A percentile compares a stretch with the other conserved stretches of the same genome.
phyloP scores from a whole-genome alignment of 2,113 vertebrate genomes.

The Microtus pennsylvanicus region DNA sequence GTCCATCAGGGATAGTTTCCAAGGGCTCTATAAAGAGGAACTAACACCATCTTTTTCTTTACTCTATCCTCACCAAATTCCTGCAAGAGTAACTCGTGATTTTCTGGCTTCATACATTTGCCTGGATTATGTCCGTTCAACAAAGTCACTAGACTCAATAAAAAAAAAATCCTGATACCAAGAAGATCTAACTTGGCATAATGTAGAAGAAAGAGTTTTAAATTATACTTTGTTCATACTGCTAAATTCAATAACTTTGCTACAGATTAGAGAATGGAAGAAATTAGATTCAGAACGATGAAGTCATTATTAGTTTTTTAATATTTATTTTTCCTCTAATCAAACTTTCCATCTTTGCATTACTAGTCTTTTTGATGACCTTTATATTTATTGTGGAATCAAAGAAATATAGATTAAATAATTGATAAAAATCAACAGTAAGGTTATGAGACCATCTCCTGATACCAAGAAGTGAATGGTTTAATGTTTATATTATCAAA shows the following conservation, averaged over 20 bases:
- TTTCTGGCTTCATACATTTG: not conserved
- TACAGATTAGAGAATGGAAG: not conserved
- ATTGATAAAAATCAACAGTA: not conserved
- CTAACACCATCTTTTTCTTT: not conserved
- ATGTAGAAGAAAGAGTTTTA: not conserved
- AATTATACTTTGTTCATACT: not conserved
- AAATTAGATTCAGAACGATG: not conserved
- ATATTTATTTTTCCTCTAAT: conserved; percentile 27
- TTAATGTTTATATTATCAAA: not conserved
- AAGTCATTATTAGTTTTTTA: not conserved
- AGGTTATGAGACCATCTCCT: conserved; percentile 45
- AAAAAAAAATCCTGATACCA: conserved; percentile 6
- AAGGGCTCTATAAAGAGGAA: conserved; percentile 23
- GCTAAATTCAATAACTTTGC: not conserved
- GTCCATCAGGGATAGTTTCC: not conserved
- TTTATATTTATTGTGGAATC: conserved; percentile 2
- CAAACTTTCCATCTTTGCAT: not conserved
- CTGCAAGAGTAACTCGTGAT: not conserved
- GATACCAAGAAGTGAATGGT: not conserved
- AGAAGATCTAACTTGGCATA: not conserved
- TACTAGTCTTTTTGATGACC: not conserved
- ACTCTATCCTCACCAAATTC: not conserved
- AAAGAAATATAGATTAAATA: conserved; percentile 32
- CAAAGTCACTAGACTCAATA: conserved; percentile 1
- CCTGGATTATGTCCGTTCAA: conserved; percentile 31